These are phyloP conservation scores for Leptinotarsa haldemani DNA, from an alignment of 2,888 invertebrate species.

Conservation along the genomic window DNA sequence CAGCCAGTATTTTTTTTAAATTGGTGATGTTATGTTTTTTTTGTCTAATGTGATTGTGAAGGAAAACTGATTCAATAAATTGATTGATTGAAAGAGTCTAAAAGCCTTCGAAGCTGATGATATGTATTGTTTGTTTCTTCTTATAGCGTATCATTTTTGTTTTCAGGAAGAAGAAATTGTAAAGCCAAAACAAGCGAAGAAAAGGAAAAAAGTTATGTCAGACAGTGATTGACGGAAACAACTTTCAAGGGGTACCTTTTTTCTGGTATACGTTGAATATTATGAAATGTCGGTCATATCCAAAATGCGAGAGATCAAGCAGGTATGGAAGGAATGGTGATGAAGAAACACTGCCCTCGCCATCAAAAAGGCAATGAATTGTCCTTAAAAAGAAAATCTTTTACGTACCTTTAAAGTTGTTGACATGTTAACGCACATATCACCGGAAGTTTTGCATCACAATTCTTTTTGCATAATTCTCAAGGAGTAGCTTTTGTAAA, in stretches of 20 bases:
- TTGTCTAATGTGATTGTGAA: too few relatives aligned
- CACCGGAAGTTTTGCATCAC: conserved; percentile 20
- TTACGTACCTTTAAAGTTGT: conserved; percentile 53
- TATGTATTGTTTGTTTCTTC: too few relatives aligned
- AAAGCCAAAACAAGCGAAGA: conserved; percentile 90
- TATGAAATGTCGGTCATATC: conserved; percentile 47
- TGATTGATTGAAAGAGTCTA: too few relatives aligned
- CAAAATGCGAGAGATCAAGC: conserved; percentile 32
- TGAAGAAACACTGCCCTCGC: conserved; percentile 56
- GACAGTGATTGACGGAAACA: conserved; percentile 87
- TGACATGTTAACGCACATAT: conserved; percentile 30
- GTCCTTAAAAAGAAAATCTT: conserved; percentile 46
- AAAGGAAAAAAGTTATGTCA: conserved; percentile 90
- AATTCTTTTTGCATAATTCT: not conserved
- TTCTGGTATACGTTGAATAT: conserved; percentile 36
- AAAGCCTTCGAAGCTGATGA: too few relatives aligned
- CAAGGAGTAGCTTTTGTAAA: too few relatives aligned
- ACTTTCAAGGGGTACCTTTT: conserved; percentile 33
- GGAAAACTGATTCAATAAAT: too few relatives aligned
- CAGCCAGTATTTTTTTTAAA: too few relatives aligned
- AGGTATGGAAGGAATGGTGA: conserved; percentile 31
- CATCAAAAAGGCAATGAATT: conserved; percentile 49
- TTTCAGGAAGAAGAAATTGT: conserved; percentile 89
- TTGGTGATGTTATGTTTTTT: too few relatives aligned
- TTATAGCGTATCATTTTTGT: conserved; percentile 43